Percentiles rank a stretch among this genome's conserved stretches.
phyloP scores from a whole-genome alignment of 2,113 vertebrate species.

The Regulus satrapa region DNA sequence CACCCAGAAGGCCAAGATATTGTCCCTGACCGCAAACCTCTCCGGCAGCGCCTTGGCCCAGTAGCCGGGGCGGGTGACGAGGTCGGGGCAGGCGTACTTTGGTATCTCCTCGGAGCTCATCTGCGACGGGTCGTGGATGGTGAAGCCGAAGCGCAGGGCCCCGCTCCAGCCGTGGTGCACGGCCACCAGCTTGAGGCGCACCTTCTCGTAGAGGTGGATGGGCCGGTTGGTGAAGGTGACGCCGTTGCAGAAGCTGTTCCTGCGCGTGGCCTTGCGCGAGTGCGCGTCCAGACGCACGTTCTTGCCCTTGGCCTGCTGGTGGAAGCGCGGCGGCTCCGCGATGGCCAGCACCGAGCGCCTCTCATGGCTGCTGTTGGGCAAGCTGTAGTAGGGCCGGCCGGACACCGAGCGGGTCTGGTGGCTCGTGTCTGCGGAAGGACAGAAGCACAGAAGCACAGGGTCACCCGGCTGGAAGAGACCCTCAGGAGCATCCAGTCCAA shows the following conservation, averaged over 20 bases:
- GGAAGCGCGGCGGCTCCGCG: slow-evolving; percentile 87
- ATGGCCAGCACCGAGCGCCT: slow-evolving; percentile 76
- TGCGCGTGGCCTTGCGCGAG: slow-evolving; percentile 87
- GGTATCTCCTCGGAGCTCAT: slow-evolving; percentile 89
- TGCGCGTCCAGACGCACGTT: slow-evolving; percentile 92
- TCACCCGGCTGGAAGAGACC: too few relatives aligned
- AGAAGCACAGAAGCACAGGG: neutral
- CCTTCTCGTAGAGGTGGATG: slow-evolving; percentile 93
- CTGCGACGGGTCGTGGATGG: slow-evolving; percentile 89
- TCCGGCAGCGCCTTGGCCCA: slow-evolving; percentile 98
- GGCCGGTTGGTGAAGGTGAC: slow-evolving; percentile 95
- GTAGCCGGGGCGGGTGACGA: slow-evolving; percentile 92
- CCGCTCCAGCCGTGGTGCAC: slow-evolving; percentile 97
- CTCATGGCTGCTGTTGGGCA: slow-evolving; percentile 83
- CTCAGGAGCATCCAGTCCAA: too few relatives aligned
- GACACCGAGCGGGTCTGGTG: slow-evolving; percentile 83
- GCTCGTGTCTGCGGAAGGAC: slow-evolving; percentile 77
- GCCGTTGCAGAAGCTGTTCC: slow-evolving; percentile 97
- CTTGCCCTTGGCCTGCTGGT: slow-evolving; percentile 94
- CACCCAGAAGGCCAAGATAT: slow-evolving; percentile 94
- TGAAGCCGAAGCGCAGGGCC: slow-evolving; percentile 95
- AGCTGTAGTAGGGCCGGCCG: slow-evolving; percentile 85
- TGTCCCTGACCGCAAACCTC: slow-evolving; percentile 90
- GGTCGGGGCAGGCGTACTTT: slow-evolving; percentile 96
- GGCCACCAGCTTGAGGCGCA: slow-evolving; percentile 87